Conservation (phyloP, 2,113 vertebrate genomes). For the Actinemys pallida region DNA sequence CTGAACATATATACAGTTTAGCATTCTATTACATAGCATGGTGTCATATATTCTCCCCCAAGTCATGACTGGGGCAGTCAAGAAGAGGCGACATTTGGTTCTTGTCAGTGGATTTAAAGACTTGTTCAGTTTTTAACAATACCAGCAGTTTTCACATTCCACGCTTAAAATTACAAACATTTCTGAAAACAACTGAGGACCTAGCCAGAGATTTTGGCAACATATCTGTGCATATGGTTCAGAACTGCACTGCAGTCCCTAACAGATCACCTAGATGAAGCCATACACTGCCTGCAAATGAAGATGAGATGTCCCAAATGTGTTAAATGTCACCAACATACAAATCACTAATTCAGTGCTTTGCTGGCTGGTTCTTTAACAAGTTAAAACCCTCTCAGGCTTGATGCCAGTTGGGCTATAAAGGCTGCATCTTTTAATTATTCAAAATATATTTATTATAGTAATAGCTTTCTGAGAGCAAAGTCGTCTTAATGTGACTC, state of each 20-base stretch:
- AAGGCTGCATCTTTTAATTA: constrained; percentile 51
- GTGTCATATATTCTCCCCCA: neutral
- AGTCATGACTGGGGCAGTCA: constrained; percentile 12
- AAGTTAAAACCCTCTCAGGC: constrained; percentile 22
- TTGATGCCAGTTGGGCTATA: constrained; percentile 33
- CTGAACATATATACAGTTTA: neutral
- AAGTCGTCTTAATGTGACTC: constrained; percentile 27
- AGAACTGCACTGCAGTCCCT: constrained; percentile 29
- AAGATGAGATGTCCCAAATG: constrained; percentile 40
- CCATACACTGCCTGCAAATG: constrained; percentile 22
- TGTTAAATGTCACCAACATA: constrained; percentile 27
- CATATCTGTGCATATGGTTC: neutral
- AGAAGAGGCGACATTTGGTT: constrained; percentile 6
- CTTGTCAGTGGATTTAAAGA: constrained; percentile 57
- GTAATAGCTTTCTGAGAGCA: constrained; percentile 15
- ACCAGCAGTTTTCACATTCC: constrained; percentile 20
- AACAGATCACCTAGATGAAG: constrained; percentile 37
- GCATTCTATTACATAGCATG: neutral
- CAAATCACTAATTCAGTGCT: constrained; percentile 1
- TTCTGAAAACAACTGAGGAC: constrained; percentile 45
- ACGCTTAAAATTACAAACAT: constrained; percentile 23
- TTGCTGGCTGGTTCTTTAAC: constrained; percentile 29
- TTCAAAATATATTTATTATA: constrained; percentile 62
- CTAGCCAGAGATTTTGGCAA: neutral
- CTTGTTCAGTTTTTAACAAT: constrained; percentile 39